These are phyloP conservation scores for Microcaecilia unicolor DNA, from an alignment of 2,797 vertebrate genomes.

Conservation along the genomic window DNA sequence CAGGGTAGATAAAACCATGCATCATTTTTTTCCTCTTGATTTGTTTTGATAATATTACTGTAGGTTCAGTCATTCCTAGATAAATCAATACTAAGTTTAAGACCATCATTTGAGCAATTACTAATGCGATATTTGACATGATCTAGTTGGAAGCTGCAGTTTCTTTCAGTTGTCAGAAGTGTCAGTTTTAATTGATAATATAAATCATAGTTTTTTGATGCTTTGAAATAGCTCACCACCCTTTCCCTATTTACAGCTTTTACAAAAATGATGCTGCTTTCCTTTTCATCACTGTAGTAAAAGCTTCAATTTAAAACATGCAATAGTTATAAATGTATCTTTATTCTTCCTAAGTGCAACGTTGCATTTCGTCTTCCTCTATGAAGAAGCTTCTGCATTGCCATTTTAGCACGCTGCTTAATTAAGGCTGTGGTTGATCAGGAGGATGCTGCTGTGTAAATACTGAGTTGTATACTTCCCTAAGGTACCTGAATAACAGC, in stretches of 20 bases:
- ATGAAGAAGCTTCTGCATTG: too few species aligned
- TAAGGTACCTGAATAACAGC: neutral
- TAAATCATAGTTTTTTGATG: neutral
- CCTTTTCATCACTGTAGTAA: conserved; percentile 4
- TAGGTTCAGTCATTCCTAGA: conserved; percentile 3
- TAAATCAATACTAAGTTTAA: conserved; percentile 12
- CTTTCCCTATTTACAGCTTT: neutral
- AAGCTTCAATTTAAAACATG: neutral
- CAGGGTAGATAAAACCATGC: conserved; percentile 13
- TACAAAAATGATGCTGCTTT: neutral
- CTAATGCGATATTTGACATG: conserved; percentile 12
- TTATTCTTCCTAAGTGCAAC: too few species aligned
- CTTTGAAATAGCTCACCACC: neutral
- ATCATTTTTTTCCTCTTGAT: too few species aligned
- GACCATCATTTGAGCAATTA: conserved; percentile 9
- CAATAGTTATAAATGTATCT: too few species aligned
- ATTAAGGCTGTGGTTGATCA: neutral
- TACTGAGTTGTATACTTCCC: neutral
- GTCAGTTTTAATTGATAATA: conserved; percentile 6
- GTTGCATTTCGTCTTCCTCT: too few species aligned
- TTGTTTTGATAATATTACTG: conserved; percentile 15
- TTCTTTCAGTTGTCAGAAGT: conserved; percentile 16
- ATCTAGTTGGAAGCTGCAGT: conserved; percentile 8
- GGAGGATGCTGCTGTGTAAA: neutral
- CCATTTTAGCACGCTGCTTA: conserved; percentile 11